Percentiles rank a stretch among this genome's conserved stretches.
phyloP scores from a whole-genome alignment of 2,888 invertebrate genomes.

The Aphelenchoides bicaudatus region DNA sequence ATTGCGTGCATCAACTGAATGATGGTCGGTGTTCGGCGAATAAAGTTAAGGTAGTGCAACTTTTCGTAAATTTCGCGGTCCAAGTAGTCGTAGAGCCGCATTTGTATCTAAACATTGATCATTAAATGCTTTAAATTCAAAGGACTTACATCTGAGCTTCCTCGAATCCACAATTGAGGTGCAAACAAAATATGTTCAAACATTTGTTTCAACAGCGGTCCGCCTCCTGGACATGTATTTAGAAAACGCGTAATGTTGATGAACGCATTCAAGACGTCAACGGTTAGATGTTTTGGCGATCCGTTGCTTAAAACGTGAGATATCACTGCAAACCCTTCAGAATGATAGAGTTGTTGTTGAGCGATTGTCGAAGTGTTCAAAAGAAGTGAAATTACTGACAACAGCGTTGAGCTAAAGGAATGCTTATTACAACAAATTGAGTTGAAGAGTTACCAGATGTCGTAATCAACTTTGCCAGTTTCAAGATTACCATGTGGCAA shows the following conservation, averaged over 20 bases:
- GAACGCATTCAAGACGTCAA: slow-evolving; percentile 50
- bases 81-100: slow-evolving; percentile 82
- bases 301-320: slow-evolving; percentile 67
- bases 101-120: slow-evolving; percentile 27
- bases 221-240: slow-evolving; percentile 47
- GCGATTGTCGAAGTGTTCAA: slow-evolving; percentile 94
- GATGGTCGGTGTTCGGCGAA: slow-evolving; percentile 80
- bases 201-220: slow-evolving; percentile 72
- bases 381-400: slow-evolving; percentile 93
- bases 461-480: slow-evolving; percentile 60
- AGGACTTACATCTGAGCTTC: slow-evolving; percentile 78
- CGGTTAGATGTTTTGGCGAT: slow-evolving; percentile 45
- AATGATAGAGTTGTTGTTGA: slow-evolving; percentile 98
- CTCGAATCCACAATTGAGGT: slow-evolving; percentile 97
- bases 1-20: slow-evolving; percentile 96
- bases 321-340: slow-evolving; percentile 94
- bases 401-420: slow-evolving; percentile 74
- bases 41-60: slow-evolving; percentile 70
- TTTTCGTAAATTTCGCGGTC: slow-evolving; percentile 97
- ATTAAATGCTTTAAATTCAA: not conserved
- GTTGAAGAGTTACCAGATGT: slow-evolving; percentile 61
- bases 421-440: not conserved
- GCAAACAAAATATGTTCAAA: slow-evolving; percentile 98
- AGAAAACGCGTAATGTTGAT: slow-evolving; percentile 61
- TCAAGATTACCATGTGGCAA: slow-evolving; percentile 67